Evolutionary conservation across 2,888 invertebrate species (phyloP).

Genomic region (Rosalia funebris): DNA sequence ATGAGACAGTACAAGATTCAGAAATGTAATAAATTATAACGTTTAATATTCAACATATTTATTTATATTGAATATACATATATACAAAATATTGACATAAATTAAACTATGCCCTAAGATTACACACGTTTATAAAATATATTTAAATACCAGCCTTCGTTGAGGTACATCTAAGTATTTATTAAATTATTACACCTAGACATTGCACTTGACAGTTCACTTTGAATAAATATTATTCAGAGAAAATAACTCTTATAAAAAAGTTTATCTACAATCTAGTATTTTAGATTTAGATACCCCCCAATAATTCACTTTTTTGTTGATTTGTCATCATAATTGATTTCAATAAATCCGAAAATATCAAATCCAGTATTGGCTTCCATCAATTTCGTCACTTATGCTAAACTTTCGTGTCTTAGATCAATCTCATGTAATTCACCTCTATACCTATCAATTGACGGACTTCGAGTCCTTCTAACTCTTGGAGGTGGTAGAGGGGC

Average conservation of each 20-base stretch:
- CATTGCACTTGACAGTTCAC: constrained; percentile 28
- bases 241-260: constrained; percentile 9
- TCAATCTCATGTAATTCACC: constrained; percentile 49
- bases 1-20: no score
- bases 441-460: constrained; percentile 5
- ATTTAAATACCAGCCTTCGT: no score
- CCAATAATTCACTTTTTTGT: neutral
- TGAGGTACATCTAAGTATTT: no score
- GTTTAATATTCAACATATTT: no score
- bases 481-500: constrained; percentile 58
- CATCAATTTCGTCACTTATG: constrained; percentile 21
- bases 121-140: no score
- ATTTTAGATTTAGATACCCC: neutral
- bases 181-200: constrained; percentile 8
- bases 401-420: constrained; percentile 45
- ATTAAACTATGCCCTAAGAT: no score
- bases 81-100: no score
- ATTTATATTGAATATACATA: no score
- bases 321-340: no score
- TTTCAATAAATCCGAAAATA: no score
- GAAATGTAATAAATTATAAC: no score
- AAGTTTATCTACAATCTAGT: neutral
- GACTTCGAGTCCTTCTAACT: constrained; percentile 43
- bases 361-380: neutral
- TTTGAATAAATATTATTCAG: constrained; percentile 41